A percentile compares a stretch with the other conserved stretches of the same genome.
Evolutionary conservation across 2,113 vertebrate genomes (phyloP).

Genomic region (Diglossa brunneiventris): DNA sequence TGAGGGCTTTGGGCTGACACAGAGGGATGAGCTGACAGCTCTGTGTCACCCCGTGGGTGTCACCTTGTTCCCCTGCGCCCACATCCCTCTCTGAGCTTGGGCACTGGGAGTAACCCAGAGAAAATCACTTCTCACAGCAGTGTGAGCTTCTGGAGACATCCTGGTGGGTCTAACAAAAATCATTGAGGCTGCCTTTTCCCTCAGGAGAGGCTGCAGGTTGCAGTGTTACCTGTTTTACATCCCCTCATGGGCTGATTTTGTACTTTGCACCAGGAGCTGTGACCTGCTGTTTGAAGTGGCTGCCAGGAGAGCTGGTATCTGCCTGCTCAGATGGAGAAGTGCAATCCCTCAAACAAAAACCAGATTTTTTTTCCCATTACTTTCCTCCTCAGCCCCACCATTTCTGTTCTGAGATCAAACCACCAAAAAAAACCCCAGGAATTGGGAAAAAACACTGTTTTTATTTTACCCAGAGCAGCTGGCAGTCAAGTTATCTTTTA

Average conservation of each 20-base stretch:
- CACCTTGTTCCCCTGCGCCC: background rate
- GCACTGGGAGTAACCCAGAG: background rate
- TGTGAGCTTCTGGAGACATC: background rate
- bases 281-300: background rate
- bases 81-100: background rate
- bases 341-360: background rate
- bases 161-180: background rate
- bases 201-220: background rate
- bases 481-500: background rate
- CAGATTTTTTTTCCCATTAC: background rate
- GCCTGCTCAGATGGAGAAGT: background rate
- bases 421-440: background rate
- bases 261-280: background rate
- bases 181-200: background rate
- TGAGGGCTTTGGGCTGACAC: background rate
- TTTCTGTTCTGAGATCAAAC: background rate
- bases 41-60: background rate
- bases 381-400: background rate
- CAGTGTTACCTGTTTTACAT: rapidly evolving
- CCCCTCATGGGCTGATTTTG: rapidly evolving
- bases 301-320: background rate
- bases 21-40: background rate
- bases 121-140: background rate
- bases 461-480: background rate
- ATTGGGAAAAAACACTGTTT: background rate